Percentiles rank a stretch among this genome's conserved stretches.
These are phyloP conservation scores for Baryphthengus martii DNA, from an alignment of 2,113 vertebrate genomes.

Conservation along the genomic window DNA sequence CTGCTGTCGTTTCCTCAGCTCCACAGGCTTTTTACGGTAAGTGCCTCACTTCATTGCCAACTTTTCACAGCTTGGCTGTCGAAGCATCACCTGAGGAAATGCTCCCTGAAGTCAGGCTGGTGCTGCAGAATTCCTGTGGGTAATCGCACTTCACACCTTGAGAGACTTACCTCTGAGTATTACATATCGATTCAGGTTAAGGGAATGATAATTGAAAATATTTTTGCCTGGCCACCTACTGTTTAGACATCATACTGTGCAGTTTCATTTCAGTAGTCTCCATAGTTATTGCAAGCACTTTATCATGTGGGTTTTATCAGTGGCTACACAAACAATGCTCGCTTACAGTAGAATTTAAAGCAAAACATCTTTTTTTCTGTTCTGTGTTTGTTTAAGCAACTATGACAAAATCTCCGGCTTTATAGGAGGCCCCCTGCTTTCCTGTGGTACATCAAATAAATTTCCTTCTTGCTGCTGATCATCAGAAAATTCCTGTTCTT, in stretches of 20 bases:
- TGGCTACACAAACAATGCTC: neutral
- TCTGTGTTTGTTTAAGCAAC: neutral
- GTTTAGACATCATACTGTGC: neutral
- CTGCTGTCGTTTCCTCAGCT: rapidly evolving
- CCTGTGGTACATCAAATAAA: neutral
- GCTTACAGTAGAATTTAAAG: neutral
- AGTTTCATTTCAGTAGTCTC: neutral
- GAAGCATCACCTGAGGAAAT: neutral
- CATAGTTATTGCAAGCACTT: neutral
- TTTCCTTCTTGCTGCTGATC: neutral
- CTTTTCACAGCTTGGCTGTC: neutral
- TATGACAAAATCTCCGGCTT: neutral
- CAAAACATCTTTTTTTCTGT: neutral
- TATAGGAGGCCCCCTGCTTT: neutral
- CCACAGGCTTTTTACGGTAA: neutral
- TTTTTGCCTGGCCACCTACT: neutral
- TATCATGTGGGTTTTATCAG: neutral
- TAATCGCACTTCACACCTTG: neutral
- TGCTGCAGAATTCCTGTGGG: neutral
- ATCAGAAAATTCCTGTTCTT: neutral
- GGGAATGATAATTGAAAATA: neutral
- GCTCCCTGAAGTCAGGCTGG: neutral
- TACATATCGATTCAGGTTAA: neutral
- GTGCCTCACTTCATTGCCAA: neutral
- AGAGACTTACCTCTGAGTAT: neutral